Evolutionary conservation across 2,113 vertebrate genomes (phyloP).

Genomic region (Sander vitreus): DNA sequence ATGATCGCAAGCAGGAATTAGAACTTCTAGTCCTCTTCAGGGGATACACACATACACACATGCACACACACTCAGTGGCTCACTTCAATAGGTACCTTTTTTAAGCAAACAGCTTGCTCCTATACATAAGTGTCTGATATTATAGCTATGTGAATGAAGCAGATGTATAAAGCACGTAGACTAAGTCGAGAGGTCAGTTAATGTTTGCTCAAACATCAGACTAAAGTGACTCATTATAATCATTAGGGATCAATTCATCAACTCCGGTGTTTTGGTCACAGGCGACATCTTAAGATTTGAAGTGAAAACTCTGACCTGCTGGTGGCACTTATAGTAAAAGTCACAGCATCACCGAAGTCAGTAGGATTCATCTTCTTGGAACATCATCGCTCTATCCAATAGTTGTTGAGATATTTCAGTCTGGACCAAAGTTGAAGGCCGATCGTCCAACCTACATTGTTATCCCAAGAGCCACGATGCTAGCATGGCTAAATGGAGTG

Average conservation of each 20-base stretch:
- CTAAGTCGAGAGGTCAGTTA: slow-evolving; percentile 50
- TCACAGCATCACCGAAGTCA: too few relatives aligned
- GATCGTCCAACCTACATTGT: too few relatives aligned
- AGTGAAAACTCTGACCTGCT: too few relatives aligned
- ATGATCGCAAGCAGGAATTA: slow-evolving; percentile 58
- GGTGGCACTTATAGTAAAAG: too few relatives aligned
- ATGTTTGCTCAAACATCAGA: slow-evolving; percentile 3
- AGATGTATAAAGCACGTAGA: slow-evolving; percentile 16
- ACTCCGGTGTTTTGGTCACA: background rate
- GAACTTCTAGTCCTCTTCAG: slow-evolving; percentile 59
- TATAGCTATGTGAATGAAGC: slow-evolving; percentile 16
- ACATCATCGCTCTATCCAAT: too few relatives aligned
- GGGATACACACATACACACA: background rate
- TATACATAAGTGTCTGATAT: slow-evolving; percentile 11
- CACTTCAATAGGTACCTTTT: slow-evolving; percentile 56
- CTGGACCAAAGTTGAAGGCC: background rate
- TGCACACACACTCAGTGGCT: slow-evolving; percentile 28
- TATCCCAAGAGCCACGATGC: background rate
- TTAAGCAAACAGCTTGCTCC: slow-evolving; percentile 34
- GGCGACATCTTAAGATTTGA: background rate
- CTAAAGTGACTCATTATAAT: background rate
- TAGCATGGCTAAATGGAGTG: background rate
- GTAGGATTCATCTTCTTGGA: too few relatives aligned
- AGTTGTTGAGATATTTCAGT: too few relatives aligned
- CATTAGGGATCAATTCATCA: background rate